Conservation (phyloP, 2,797 vertebrate species). For the Toxotes lorentzi region DNA sequence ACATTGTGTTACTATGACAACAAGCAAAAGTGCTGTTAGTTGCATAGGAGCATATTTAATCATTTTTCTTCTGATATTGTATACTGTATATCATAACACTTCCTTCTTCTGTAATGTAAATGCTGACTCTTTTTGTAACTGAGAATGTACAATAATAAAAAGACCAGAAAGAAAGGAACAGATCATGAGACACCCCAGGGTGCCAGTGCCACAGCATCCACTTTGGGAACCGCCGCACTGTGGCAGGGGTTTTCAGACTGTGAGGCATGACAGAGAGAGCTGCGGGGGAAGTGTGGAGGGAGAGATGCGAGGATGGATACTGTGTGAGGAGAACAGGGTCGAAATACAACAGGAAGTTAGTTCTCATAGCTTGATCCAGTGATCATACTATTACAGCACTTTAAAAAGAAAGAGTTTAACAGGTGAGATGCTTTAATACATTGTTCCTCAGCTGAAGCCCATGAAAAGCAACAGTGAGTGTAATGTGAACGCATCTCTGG, state of each 20-base stretch:
- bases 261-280: neutral
- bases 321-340: neutral
- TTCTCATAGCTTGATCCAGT: neutral
- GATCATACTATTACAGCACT: neutral
- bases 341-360: neutral
- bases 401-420: constrained; percentile 4
- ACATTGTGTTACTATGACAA: too few relatives aligned
- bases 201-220: too few relatives aligned
- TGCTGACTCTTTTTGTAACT: too few relatives aligned
- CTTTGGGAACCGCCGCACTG: too few relatives aligned
- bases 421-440: constrained; percentile 3
- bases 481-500: neutral
- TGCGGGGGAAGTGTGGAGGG: neutral
- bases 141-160: too few relatives aligned
- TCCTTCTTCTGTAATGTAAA: too few relatives aligned
- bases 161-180: too few relatives aligned
- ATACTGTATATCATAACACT: too few relatives aligned
- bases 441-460: neutral
- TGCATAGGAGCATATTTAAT: too few relatives aligned
- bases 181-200: too few relatives aligned
- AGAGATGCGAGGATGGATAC: neutral
- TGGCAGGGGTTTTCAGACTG: neutral
- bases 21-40: too few relatives aligned
- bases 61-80: too few relatives aligned
- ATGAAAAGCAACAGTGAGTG: constrained; percentile 7